Conservation (phyloP, 2,797 vertebrate species). For the Petrocephalus schoutedeni region DNA sequence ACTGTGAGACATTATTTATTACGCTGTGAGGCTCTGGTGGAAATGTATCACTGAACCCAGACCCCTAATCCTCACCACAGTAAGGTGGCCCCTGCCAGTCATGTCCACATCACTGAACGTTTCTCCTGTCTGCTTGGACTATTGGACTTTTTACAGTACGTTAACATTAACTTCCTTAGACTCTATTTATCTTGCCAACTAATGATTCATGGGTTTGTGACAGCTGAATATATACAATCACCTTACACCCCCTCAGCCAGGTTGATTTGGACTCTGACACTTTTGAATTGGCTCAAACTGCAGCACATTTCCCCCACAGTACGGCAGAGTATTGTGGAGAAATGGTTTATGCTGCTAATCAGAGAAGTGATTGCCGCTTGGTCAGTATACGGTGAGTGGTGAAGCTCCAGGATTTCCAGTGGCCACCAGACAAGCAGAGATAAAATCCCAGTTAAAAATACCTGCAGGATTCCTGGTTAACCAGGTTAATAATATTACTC, state of each 20-base stretch:
- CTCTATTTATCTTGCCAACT: not conserved
- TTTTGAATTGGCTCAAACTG: slow-evolving; percentile 13
- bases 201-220: slow-evolving; percentile 6
- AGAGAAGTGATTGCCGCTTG: not conserved
- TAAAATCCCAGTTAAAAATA: not conserved
- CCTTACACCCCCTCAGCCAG: not conserved
- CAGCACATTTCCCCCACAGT: too few species aligned
- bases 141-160: slow-evolving; percentile 42
- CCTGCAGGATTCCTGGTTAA: not conserved
- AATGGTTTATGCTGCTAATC: not conserved
- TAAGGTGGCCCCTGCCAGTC: not conserved
- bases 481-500: not conserved
- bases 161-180: not conserved
- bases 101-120: not conserved
- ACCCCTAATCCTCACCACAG: not conserved
- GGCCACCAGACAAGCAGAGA: not conserved
- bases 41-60: not conserved
- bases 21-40: not conserved
- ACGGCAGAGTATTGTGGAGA: not conserved
- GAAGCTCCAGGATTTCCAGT: not conserved
- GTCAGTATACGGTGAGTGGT: not conserved
- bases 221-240: not conserved
- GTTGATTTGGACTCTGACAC: slow-evolving; percentile 36
- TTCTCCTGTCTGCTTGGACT: slow-evolving; percentile 50
- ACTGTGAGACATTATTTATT: slow-evolving; percentile 4